These are phyloP conservation scores for Tuberolachnus salignus DNA, from an alignment of 2,888 invertebrate species.

Conservation along the genomic window DNA sequence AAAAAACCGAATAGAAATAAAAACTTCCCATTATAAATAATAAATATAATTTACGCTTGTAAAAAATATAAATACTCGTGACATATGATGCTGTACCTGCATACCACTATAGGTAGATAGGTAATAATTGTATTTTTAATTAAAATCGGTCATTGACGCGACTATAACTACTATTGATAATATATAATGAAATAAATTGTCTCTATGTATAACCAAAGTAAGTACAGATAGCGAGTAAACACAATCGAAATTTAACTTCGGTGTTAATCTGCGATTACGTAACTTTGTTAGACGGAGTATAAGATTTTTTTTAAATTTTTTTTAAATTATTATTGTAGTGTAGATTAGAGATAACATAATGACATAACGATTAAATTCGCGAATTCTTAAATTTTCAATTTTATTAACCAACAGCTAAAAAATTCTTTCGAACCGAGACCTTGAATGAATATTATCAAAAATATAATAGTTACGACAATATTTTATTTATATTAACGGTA, in stretches of 20 bases:
- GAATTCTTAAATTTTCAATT: slow-evolving; percentile 1
- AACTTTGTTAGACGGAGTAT: background rate
- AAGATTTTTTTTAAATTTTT: background rate
- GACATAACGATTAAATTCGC: background rate
- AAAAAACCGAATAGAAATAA: background rate
- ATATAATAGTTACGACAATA: too few species aligned
- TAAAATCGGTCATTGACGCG: slow-evolving; percentile 24
- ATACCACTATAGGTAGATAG: too few species aligned
- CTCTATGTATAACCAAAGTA: too few species aligned
- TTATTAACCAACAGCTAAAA: background rate
- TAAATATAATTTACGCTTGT: slow-evolving; percentile 9
- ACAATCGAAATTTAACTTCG: background rate
- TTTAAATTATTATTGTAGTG: too few species aligned
- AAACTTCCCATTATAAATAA: slow-evolving; percentile 10
- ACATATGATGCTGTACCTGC: background rate
- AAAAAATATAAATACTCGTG: slow-evolving; percentile 9
- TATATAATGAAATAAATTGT: background rate
- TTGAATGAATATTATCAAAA: background rate
- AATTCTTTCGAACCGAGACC: background rate
- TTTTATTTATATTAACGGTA: too few species aligned
- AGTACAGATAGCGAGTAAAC: too few species aligned
- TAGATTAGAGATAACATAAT: background rate
- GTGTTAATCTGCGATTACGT: background rate
- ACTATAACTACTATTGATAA: background rate
- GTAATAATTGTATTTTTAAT: slow-evolving; percentile 12